A percentile compares a stretch with the other conserved stretches of the same genome.
Evolutionary conservation across 2,113 vertebrate genomes (phyloP).

Genomic region (Gymnogyps californianus): DNA sequence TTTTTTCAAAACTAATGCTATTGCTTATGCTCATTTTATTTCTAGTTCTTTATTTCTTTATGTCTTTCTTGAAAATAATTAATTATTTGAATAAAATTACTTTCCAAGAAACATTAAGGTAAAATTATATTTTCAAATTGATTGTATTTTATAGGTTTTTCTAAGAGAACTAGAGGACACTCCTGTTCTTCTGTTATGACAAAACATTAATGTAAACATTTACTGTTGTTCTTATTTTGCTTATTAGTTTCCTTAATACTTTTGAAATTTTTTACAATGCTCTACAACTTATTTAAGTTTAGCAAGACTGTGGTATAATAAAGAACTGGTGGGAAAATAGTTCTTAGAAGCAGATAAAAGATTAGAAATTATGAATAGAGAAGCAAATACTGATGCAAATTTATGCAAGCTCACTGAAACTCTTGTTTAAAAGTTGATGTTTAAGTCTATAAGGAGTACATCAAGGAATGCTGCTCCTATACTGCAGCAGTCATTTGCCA

Average conservation of each 20-base stretch:
- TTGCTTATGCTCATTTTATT: neutral
- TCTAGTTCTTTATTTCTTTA: neutral
- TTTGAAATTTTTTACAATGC: neutral
- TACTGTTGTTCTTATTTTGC: neutral
- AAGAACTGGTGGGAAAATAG: neutral
- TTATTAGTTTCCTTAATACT: neutral
- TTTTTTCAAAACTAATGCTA: neutral
- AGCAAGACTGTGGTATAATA: neutral
- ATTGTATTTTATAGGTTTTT: neutral
- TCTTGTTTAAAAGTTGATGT: neutral
- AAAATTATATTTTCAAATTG: neutral
- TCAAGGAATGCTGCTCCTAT: neutral
- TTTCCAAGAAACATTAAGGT: neutral
- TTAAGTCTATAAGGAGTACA: neutral
- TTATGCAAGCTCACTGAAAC: neutral
- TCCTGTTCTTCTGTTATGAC: neutral
- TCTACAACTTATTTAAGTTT: neutral
- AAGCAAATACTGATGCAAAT: neutral
- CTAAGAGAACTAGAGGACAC: neutral
- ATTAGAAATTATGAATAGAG: neutral
- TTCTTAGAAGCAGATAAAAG: neutral
- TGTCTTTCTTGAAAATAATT: neutral
- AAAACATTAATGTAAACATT: neutral
- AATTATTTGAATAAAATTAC: neutral
- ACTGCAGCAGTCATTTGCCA: neutral